Evolutionary conservation across 2,113 vertebrate genomes (phyloP).

Genomic region (Tautogolabrus adspersus): DNA sequence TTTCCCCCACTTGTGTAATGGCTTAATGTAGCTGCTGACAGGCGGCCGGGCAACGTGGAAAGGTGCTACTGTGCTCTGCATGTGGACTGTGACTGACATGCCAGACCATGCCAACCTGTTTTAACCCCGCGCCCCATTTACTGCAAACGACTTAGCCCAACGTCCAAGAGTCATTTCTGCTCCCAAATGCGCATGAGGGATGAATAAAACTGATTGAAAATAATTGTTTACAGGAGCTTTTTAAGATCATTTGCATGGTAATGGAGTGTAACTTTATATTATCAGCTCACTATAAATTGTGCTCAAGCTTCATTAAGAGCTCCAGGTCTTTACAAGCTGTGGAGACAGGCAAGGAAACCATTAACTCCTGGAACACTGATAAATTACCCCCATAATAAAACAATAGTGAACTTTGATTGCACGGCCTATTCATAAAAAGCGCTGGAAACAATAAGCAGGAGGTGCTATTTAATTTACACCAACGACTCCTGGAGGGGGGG

Average conservation of each 20-base stretch:
- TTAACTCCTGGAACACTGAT: slow-evolving; percentile 67
- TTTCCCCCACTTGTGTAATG: slow-evolving; percentile 74
- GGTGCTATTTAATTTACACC: slow-evolving; percentile 47
- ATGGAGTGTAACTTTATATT: slow-evolving; percentile 56
- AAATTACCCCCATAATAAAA: slow-evolving; percentile 67
- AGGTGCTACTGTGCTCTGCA: slow-evolving; percentile 80
- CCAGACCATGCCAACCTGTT: slow-evolving; percentile 57
- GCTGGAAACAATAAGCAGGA: slow-evolving; percentile 59
- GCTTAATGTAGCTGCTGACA: slow-evolving; percentile 77
- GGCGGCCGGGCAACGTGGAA: slow-evolving; percentile 69
- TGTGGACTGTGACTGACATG: slow-evolving; percentile 69
- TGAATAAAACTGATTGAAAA: slow-evolving; percentile 50
- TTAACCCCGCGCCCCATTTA: slow-evolving; percentile 62
- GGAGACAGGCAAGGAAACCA: slow-evolving; percentile 62
- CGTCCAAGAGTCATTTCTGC: slow-evolving; percentile 45
- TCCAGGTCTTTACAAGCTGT: slow-evolving; percentile 52
- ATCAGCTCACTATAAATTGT: slow-evolving; percentile 43
- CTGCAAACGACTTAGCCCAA: slow-evolving; percentile 54
- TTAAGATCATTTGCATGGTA: slow-evolving; percentile 51
- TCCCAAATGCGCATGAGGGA: slow-evolving; percentile 41
- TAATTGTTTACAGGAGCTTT: slow-evolving; percentile 61
- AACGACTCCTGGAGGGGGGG: slow-evolving; percentile 5
- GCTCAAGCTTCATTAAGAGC: slow-evolving; percentile 65
- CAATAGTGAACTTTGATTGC: slow-evolving; percentile 69
- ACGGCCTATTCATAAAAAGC: slow-evolving; percentile 63